Evolutionary conservation across 2,888 invertebrate genomes (phyloP).

Genomic region (Drosophila affinis): DNA sequence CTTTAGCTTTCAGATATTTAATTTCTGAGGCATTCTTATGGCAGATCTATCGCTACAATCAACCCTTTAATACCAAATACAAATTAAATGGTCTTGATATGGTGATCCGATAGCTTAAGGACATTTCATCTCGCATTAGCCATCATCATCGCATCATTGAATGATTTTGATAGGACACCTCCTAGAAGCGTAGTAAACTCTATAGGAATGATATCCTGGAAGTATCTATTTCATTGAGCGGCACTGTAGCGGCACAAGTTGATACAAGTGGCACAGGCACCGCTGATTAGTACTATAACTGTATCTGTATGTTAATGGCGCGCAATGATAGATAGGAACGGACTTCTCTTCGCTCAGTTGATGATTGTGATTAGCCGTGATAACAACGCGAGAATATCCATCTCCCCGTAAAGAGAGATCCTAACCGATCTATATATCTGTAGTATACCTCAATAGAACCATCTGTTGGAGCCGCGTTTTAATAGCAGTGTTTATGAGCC

Average conservation of each 20-base stretch:
- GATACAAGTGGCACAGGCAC: not conserved
- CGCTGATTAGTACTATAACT: not conserved
- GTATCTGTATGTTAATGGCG: slow-evolving; percentile 41
- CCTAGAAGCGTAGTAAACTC: not conserved
- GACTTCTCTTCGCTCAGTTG: slow-evolving; percentile 55
- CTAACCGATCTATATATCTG: not conserved
- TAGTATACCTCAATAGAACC: not conserved
- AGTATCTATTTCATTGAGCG: not conserved
- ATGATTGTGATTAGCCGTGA: slow-evolving; percentile 69
- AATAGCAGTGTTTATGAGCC: slow-evolving; percentile 24
- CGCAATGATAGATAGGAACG: slow-evolving; percentile 21
- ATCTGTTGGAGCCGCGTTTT: slow-evolving; percentile 9
- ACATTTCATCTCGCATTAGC: too few species aligned
- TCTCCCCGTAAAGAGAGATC: not conserved
- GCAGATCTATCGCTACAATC: too few species aligned
- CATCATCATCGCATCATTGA: too few species aligned
- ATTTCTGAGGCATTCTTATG: too few species aligned
- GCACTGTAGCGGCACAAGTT: not conserved
- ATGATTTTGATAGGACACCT: not conserved
- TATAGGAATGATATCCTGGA: not conserved
- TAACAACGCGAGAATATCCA: slow-evolving; percentile 45
- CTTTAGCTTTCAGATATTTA: too few species aligned
- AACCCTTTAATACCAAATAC: too few species aligned
- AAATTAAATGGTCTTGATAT: too few species aligned
- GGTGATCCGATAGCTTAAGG: too few species aligned